These are phyloP conservation scores for Trachythela sp. DNA, from an alignment of 64 coral and sea anemone species.

Conservation along the genomic window DNA sequence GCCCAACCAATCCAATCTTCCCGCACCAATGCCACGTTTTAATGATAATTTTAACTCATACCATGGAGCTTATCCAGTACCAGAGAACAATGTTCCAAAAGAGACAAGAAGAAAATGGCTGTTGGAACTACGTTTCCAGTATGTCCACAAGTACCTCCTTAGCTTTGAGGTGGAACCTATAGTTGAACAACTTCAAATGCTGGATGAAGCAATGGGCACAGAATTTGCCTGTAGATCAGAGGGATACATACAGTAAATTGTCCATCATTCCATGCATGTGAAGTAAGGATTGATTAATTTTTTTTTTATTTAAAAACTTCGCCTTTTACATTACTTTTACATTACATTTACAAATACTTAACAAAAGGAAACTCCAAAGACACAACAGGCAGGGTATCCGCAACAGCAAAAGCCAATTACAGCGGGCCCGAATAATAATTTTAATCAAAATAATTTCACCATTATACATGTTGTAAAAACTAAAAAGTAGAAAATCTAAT, in stretches of 20 bases:
- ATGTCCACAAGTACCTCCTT: slow-evolving; percentile 28
- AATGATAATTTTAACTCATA: background rate
- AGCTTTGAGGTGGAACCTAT: background rate
- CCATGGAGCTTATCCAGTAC: background rate
- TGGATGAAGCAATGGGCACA: background rate
- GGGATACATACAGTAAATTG: background rate
- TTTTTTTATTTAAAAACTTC: background rate
- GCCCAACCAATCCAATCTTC: too few species aligned
- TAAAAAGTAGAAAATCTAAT: background rate
- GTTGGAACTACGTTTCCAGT: background rate
- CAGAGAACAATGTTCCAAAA: background rate
- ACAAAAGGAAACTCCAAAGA: too few species aligned
- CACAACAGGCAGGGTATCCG: too few species aligned
- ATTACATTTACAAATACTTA: background rate
- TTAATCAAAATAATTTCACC: background rate
- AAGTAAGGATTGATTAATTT: background rate
- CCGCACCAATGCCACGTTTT: background rate
- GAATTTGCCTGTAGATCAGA: background rate
- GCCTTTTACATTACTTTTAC: background rate
- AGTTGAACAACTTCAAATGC: background rate
- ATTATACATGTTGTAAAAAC: background rate
- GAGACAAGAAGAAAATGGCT: slow-evolving; percentile 35
- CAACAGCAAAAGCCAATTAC: too few species aligned
- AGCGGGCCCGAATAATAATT: too few species aligned
- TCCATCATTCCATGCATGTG: background rate